Evolutionary conservation across 2,888 invertebrate genomes (phyloP).

Genomic region (Drosophila meridionalis): DNA sequence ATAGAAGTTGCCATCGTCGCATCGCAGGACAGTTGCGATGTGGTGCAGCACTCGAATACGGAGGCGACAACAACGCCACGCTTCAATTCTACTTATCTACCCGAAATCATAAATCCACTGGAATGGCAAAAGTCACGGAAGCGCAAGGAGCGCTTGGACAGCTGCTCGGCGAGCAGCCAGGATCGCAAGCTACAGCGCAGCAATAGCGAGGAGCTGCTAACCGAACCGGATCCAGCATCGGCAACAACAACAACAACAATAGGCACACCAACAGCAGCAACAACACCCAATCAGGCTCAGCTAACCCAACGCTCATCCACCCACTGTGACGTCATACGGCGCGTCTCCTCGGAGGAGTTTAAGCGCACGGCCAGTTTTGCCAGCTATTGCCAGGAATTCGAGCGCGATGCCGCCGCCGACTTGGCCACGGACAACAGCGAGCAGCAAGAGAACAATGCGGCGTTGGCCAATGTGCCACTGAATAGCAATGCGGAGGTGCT

Average conservation of each 20-base stretch:
- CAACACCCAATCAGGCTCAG: constrained; percentile 60
- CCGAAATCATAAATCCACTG: constrained; percentile 84
- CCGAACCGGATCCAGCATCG: constrained; percentile 83
- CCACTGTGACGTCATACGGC: constrained; percentile 74
- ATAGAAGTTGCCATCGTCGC: constrained; percentile 20
- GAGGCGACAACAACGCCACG: constrained; percentile 54
- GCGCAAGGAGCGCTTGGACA: constrained; percentile 88
- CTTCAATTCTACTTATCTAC: constrained; percentile 84
- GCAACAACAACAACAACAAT: constrained; percentile 61
- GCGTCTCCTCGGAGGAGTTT: constrained; percentile 83
- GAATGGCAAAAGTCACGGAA: constrained; percentile 86
- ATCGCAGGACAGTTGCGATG: constrained; percentile 44
- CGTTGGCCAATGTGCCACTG: constrained; percentile 72
- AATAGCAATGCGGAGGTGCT: constrained; percentile 53
- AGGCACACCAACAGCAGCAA: constrained; percentile 59
- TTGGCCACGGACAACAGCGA: constrained; percentile 29
- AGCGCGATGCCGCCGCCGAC: constrained; percentile 56
- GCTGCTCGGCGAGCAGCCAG: constrained; percentile 86
- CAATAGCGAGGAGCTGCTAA: constrained; percentile 87
- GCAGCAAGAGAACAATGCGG: constrained; percentile 78
- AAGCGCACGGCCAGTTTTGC: constrained; percentile 81
- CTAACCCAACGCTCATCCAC: constrained; percentile 12
- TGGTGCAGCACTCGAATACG: constrained; percentile 42
- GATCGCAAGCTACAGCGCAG: constrained; percentile 88
- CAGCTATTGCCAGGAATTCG: constrained; percentile 75